Evolutionary conservation across 2,888 invertebrate species (phyloP), one percentile per base, ranked within the genome.

Genomic region (Lochmaea capreae): DNA sequence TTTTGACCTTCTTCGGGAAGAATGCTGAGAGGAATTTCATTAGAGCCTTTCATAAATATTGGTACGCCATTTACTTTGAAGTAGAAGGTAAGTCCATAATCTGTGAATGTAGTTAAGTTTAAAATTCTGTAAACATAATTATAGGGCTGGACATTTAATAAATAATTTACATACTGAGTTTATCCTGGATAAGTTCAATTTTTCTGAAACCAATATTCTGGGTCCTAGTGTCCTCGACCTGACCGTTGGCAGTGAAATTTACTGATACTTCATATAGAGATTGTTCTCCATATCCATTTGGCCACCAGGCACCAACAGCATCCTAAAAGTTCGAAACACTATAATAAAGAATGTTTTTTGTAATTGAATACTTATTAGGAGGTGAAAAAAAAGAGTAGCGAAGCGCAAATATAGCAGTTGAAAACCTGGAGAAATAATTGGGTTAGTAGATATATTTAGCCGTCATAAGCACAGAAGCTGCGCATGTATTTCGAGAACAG

Each of bases 31-130:
- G 98, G 98, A 82, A 98, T 97, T 91, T 95, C 96, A 86, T 98
- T 98, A 11, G 96, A 94, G 2, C 98, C 98, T 87, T 98, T 99
- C 86, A 96, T 93, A 84, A 97, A 99, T n/a, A 99, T 91, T 1
- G 95, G 92, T 67, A 93, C 87, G 0, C 90, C 93, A 85, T 99
- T 98, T 12, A 99, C 90, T 84, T 91, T 91, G 84, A 98, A 97
- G 84, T 94, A 95, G 86, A 98, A 99, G 10, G 93, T 91, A 1
- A 92, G 88, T 1, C 95, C 98, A 76, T 72, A 76, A 43, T 77
- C 84, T 85, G 67, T 62, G 80, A 75, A 62, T 66, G 66, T 75
- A 54, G 65, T 46, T 73, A 12, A 22, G 4, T 14, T 18, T 43
- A 66, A 71, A 57, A 46, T 12, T 46, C 6, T 33, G 33, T 33